Conservation (phyloP, 53 echinoderm and acorn worm species). For the Arbacia lixula region DNA sequence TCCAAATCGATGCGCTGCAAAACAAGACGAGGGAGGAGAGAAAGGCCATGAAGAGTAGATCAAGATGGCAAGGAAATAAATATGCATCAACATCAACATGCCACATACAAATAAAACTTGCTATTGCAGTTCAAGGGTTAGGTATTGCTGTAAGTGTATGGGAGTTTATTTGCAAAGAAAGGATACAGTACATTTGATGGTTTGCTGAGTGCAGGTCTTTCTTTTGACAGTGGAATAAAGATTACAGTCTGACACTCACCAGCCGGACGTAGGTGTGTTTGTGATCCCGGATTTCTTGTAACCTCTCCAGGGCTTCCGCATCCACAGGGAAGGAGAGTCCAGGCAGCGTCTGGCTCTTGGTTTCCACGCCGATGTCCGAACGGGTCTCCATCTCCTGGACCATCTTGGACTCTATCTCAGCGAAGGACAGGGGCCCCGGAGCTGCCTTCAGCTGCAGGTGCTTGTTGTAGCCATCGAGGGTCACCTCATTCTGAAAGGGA, state of each 20-base stretch:
- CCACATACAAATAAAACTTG: too few species aligned
- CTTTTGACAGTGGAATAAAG: too few species aligned
- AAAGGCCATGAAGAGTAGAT: too few species aligned
- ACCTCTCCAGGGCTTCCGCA: slow-evolving; percentile 60
- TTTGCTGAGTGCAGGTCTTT: too few species aligned
- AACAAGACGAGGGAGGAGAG: too few species aligned
- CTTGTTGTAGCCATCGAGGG: slow-evolving; percentile 74
- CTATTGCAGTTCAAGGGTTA: too few species aligned
- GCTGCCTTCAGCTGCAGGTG: slow-evolving; percentile 69
- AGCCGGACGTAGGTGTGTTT: slow-evolving; percentile 76
- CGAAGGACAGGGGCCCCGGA: slow-evolving; percentile 77
- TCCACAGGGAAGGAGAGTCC: slow-evolving; percentile 82
- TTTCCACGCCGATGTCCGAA: slow-evolving; percentile 72
- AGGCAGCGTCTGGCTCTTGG: slow-evolving; percentile 85
- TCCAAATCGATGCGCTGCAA: slow-evolving; percentile 11
- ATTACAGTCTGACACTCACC: slow-evolving; percentile 81
- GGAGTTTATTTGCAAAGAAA: too few species aligned
- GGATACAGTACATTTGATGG: too few species aligned
- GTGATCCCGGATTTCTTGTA: slow-evolving; percentile 53
- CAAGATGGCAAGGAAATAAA: too few species aligned
- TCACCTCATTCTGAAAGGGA: slow-evolving; percentile 70
- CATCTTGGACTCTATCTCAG: slow-evolving; percentile 71
- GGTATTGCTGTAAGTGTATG: too few species aligned
- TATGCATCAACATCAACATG: too few species aligned
- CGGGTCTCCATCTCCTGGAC: slow-evolving; percentile 71